Evolutionary conservation across 2,797 vertebrate genomes (phyloP).

Genomic region (Siniperca obscura): DNA sequence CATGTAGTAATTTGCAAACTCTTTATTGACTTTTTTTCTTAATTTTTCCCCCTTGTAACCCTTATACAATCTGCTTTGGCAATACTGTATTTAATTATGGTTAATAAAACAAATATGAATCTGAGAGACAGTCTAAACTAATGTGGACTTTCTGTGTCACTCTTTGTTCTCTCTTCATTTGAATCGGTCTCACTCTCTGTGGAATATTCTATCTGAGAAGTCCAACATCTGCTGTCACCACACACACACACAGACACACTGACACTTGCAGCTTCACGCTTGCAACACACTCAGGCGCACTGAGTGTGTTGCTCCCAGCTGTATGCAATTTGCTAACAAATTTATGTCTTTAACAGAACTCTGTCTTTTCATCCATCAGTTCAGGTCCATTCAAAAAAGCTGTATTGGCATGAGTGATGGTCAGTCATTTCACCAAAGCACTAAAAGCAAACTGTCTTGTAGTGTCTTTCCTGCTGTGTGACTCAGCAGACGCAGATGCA

Average conservation of each 20-base stretch:
- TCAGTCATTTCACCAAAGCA: neutral
- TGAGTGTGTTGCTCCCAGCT: too few relatives aligned
- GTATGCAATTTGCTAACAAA: neutral
- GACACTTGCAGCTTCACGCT: slow-evolving; percentile 36
- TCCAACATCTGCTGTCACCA: slow-evolving; percentile 56
- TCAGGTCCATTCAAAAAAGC: neutral
- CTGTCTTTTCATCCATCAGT: neutral
- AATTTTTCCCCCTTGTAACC: rapidly evolving
- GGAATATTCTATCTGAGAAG: slow-evolving; percentile 50
- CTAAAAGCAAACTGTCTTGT: neutral
- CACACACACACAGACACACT: slow-evolving; percentile 16
- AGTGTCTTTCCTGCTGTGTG: neutral
- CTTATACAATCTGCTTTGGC: neutral
- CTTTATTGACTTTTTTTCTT: neutral
- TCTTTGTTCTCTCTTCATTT: slow-evolving; percentile 47
- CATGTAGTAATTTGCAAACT: neutral
- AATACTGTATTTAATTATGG: slow-evolving; percentile 2
- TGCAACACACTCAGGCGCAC: slow-evolving; percentile 27
- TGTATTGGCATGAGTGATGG: neutral
- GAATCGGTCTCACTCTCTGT: slow-evolving; percentile 29
- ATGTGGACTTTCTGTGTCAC: slow-evolving; percentile 6
- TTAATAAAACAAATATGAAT: neutral
- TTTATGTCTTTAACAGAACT: neutral
- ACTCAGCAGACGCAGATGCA: slow-evolving; percentile 13
- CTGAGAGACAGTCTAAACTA: neutral